These are phyloP conservation scores for Eupithecia centaureata DNA, from an alignment of 2,888 invertebrate species.

Conservation along the genomic window DNA sequence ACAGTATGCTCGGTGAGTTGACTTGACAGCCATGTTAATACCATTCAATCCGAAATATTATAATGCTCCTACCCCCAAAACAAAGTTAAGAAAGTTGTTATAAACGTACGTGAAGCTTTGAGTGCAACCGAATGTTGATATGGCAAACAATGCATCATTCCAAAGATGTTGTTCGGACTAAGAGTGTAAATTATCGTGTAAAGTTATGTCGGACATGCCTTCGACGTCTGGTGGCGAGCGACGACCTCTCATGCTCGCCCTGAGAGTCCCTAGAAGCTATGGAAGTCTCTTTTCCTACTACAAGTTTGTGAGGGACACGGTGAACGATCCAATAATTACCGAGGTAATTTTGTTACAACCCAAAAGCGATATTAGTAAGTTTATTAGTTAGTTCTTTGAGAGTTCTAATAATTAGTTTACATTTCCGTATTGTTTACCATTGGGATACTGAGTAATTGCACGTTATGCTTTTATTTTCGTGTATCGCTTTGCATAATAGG, in stretches of 20 bases:
- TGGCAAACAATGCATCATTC: constrained; percentile 61
- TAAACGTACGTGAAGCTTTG: constrained; percentile 29
- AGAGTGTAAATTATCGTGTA: constrained; percentile 53
- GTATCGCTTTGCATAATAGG: constrained; percentile 10
- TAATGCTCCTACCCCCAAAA: constrained; percentile 32
- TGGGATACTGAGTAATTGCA: constrained; percentile 9
- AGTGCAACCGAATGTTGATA: constrained; percentile 58
- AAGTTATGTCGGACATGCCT: constrained; percentile 59
- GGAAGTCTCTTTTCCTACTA: constrained; percentile 86
- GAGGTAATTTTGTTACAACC: constrained; percentile 56
- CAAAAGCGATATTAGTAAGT: not conserved
- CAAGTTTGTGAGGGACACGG: constrained; percentile 82
- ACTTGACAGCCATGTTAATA: constrained; percentile 36
- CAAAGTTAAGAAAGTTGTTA: constrained; percentile 11
- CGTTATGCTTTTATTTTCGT: constrained; percentile 18
- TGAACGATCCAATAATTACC: constrained; percentile 63
- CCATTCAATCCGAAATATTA: constrained; percentile 1
- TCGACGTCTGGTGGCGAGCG: constrained; percentile 64
- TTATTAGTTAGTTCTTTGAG: not conserved
- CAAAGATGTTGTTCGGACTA: constrained; percentile 59
- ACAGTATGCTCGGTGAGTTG: constrained; percentile 46
- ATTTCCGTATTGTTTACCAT: constrained; percentile 17
- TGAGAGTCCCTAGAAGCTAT: constrained; percentile 82
- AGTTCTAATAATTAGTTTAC: not conserved
- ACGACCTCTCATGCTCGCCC: constrained; percentile 69